Evolutionary conservation across 2,797 vertebrate species (phyloP).

Genomic region (Oophaga sylvatica): DNA sequence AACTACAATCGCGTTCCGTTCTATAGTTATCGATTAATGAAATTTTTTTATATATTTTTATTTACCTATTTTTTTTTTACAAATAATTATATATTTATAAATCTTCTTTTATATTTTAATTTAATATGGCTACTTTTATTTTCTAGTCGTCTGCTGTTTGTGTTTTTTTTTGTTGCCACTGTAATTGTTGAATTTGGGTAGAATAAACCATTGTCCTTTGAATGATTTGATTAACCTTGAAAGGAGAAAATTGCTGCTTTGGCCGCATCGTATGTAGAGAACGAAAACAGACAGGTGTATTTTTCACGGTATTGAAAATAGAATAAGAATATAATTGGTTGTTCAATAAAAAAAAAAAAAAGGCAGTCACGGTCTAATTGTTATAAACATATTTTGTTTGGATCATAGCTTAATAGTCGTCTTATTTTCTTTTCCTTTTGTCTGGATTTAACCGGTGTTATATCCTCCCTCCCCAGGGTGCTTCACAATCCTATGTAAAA

Average conservation of each 20-base stretch:
- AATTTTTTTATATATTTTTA: background rate
- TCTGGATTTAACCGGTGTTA: conserved; percentile 96
- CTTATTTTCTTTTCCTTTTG: conserved; percentile 72
- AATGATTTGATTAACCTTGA: conserved; percentile 52
- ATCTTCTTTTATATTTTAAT: background rate
- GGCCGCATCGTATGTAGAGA: conserved; percentile 11
- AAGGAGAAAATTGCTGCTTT: background rate
- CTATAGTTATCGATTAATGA: background rate
- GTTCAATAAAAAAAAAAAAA: background rate
- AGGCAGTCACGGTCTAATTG: conserved; percentile 34
- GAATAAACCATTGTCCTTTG: conserved; percentile 7
- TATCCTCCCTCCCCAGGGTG: conserved; percentile 86
- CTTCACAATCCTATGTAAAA: conserved; percentile 95
- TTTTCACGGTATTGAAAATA: conserved; percentile 33
- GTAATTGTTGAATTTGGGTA: background rate
- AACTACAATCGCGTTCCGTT: background rate
- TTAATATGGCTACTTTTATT: background rate
- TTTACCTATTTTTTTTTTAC: too few species aligned
- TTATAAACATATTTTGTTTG: conserved; percentile 57
- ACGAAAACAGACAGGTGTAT: conserved; percentile 39
- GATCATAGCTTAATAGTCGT: conserved; percentile 58
- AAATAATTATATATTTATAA: too few species aligned
- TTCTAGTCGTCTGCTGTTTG: background rate
- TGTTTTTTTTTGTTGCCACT: background rate
- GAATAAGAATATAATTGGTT: conserved; percentile 43